phyloP scores from a whole-genome alignment of 2,113 vertebrate genomes.

The Corythaixoides concolor region DNA sequence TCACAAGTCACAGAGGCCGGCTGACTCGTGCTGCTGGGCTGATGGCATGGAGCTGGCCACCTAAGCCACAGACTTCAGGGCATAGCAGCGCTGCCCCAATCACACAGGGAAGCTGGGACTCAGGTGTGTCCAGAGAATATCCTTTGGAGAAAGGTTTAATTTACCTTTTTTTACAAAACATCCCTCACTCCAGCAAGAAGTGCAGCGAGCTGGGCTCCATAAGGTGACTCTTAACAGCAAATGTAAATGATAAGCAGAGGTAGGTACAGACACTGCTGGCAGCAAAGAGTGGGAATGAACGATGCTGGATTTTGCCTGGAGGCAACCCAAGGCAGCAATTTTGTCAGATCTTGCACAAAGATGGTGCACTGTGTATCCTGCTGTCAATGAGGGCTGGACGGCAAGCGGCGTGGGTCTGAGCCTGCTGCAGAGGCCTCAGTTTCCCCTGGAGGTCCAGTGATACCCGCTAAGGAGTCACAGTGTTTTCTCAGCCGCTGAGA shows the following conservation, averaged over 20 bases:
- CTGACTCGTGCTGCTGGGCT: neutral
- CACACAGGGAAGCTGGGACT: neutral
- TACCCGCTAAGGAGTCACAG: neutral
- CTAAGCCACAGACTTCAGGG: neutral
- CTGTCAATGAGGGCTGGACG: neutral
- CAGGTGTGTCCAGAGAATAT: neutral
- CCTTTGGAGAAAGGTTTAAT: neutral
- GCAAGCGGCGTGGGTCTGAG: neutral
- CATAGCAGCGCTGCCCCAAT: neutral
- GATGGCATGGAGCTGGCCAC: neutral
- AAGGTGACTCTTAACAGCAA: neutral
- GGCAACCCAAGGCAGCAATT: neutral
- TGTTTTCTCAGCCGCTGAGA: neutral
- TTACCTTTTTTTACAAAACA: neutral
- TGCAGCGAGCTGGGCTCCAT: neutral
- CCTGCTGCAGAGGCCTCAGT: neutral
- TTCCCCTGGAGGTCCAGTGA: neutral
- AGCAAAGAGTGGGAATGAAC: neutral
- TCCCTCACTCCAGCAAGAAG: neutral
- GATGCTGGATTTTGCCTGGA: slow-evolving; percentile 38
- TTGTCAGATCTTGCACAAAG: neutral
- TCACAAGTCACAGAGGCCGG: neutral
- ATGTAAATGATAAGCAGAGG: slow-evolving; percentile 10
- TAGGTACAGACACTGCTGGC: neutral
- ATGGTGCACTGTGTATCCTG: neutral